phyloP scores from a whole-genome alignment of 1,140 invertebrate species.

The Drosophila gunungcola region DNA sequence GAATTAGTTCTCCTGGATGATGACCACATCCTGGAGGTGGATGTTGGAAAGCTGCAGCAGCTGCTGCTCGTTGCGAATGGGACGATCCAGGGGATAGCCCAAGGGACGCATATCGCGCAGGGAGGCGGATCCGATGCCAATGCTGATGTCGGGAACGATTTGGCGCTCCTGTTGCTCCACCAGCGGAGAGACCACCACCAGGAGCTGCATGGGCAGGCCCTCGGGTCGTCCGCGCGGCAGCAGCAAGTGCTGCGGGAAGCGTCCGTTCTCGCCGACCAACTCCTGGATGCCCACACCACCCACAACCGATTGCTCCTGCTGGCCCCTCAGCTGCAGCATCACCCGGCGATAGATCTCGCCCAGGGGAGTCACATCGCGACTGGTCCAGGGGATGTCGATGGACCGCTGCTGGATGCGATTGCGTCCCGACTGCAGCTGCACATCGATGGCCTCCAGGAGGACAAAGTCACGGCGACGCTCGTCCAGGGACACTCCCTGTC shows the following conservation, averaged over 20 bases:
- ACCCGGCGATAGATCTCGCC: slow-evolving; percentile 87
- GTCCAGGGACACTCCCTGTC: slow-evolving; percentile 85
- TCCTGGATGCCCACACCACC: slow-evolving; percentile 80
- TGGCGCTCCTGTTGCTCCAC: slow-evolving; percentile 7
- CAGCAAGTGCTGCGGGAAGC: slow-evolving; percentile 87
- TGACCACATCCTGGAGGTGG: slow-evolving; percentile 74
- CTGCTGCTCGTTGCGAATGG: slow-evolving; percentile 66
- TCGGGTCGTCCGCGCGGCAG: slow-evolving; percentile 87
- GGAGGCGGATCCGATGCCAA: slow-evolving; percentile 54
- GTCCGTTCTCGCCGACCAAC: slow-evolving; percentile 85
- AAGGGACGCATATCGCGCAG: slow-evolving; percentile 62
- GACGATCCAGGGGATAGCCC: slow-evolving; percentile 85
- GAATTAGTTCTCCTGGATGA: slow-evolving; percentile 71
- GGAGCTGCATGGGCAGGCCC: slow-evolving; percentile 88
- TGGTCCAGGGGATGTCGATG: slow-evolving; percentile 87
- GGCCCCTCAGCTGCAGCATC: slow-evolving; percentile 84
- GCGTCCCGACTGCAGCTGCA: slow-evolving; percentile 87
- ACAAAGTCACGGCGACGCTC: slow-evolving; percentile 88
- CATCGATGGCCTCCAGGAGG: slow-evolving; percentile 89
- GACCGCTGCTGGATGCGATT: slow-evolving; percentile 89
- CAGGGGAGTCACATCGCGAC: slow-evolving; percentile 87
- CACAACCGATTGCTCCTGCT: slow-evolving; percentile 49
- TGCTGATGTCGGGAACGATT: slow-evolving; percentile 24
- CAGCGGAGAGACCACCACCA: slow-evolving; percentile 85
- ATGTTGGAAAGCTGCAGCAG: slow-evolving; percentile 75